Evolutionary conservation across 2,113 vertebrate genomes (phyloP), one percentile per base, ranked within the genome.

Genomic region (Lepidiolamprologus cunningtoni): DNA sequence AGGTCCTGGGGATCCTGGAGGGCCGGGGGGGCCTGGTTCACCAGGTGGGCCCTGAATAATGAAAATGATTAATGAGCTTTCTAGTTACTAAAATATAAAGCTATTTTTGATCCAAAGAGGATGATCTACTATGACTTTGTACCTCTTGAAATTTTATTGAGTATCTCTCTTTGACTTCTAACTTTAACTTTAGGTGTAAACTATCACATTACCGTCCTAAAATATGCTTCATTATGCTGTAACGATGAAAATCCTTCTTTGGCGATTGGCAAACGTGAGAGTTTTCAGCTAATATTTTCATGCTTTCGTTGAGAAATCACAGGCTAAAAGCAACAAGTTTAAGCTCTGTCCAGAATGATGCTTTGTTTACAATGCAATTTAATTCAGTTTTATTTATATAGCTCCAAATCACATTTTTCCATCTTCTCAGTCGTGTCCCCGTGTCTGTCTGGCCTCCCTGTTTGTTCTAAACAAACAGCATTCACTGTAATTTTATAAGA

Each of bases 21-120:
- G 98, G 1, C 99, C 99, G 0, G 97, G 95, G 3, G 97, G 98
- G 3, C 99, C 99, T 2, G 97, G 93, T 35, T 99, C 98, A 53
- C 99, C 99, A 50, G 95, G 93, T 11, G 98, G 98, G 85, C 99
- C 99, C 97, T 97, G 63, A 68, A 80, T 7, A 61, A 55, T 21
- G 10, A 68, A 31, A 47, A 52, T 52, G 17, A 31, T 52, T 31
- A 78, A 52, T 31, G 7, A 78, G 2, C 45, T 13, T n/a, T 78
- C 17, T 52, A 50, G 23, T 50, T 78, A 31, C 45, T 31, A 31
- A 50, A 47, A 50, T 50, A 78, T 50, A 31, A 50, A 50, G 26
- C 16, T 12, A 50, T 31, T 9, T 12, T 19, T 61, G 10, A 42
- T 61, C 23, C 17, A 17, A 17, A 42, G 13, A 57, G 21, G 13